Percentiles rank a stretch among this genome's conserved stretches.
Evolutionary conservation across 2,888 invertebrate genomes (phyloP).

Genomic region (Lepidochrysops patricia): DNA sequence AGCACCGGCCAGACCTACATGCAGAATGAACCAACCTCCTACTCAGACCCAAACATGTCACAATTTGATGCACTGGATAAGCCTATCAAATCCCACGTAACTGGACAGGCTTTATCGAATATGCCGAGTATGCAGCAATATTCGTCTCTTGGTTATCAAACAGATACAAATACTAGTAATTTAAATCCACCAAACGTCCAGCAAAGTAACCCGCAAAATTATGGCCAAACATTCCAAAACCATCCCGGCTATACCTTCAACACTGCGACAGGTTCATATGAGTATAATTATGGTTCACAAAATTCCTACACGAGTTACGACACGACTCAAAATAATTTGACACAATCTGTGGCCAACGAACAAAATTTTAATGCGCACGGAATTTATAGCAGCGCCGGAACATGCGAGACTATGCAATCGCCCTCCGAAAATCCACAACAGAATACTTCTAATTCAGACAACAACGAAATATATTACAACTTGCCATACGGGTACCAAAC

Average conservation of each 20-base stretch:
- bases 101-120: slow-evolving; percentile 49
- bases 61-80: slow-evolving; percentile 51
- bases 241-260: slow-evolving; percentile 79
- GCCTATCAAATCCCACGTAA: slow-evolving; percentile 62
- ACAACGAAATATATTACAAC: slow-evolving; percentile 57
- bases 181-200: slow-evolving; percentile 22
- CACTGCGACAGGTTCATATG: slow-evolving; percentile 68
- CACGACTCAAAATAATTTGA: slow-evolving; percentile 33
- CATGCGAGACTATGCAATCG: slow-evolving; percentile 60
- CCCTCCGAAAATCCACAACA: slow-evolving; percentile 50
- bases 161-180: slow-evolving; percentile 28
- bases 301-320: slow-evolving; percentile 42
- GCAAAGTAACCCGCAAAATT: slow-evolving; percentile 32
- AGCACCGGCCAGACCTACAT: slow-evolving; percentile 31
- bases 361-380: slow-evolving; percentile 42
- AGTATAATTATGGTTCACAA: slow-evolving; percentile 78
- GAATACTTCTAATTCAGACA: slow-evolving; percentile 30
- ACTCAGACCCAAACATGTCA: slow-evolving; percentile 32
- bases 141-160: slow-evolving; percentile 25
- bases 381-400: slow-evolving; percentile 66
- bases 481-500: slow-evolving; percentile 66
- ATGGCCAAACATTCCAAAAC: slow-evolving; percentile 53
- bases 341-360: slow-evolving; percentile 37
- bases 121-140: slow-evolving; percentile 29
- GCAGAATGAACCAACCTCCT: slow-evolving; percentile 23